Evolutionary conservation across 1,140 invertebrate species (phyloP), one percentile per base, ranked within the genome.

Genomic region (Hycleus phaleratus): DNA sequence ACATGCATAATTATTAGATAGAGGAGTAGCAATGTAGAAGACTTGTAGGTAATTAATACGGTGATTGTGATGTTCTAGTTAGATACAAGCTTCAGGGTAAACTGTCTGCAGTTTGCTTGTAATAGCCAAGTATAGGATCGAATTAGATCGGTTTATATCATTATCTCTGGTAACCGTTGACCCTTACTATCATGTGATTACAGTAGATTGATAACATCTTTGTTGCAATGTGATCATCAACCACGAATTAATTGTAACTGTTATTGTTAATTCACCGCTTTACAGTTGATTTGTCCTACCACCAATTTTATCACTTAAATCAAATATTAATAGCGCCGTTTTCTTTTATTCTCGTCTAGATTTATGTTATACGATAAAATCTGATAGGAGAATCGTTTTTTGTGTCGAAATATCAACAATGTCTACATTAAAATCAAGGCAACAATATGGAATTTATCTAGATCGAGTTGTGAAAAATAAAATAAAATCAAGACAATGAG

Each of bases 61-160:
- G 48, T 46, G 59, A 32, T 32, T 5, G 55, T 57, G 59, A 60
- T 60, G 46, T 40, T 38, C 53, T 45, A 48, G 54, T 48, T 44
- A 55, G 58, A 59, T 59, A 59, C 12, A 38, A 32, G 44, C 51
- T 32, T 4, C 32, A 32, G 7, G 32, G 12, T 26, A 42, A 51
- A 44, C 52, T 26, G 43, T 46, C 52, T 38, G 26, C 56, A 43
- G 51, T 58, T 49, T 49, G 26, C 58, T 32, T 59, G 49, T 51
- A 59, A 59, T 59, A 59, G 58, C 58, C 50, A 38, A 47, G 50
- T 43, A 46, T 32, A 32, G 32, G 32, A 32, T 32, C 43, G 32
- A 62, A 62, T 62, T 62, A 62, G 60, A 62, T 62, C 56, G 56
- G 60, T 49, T 62, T 62, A 62, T 62, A 51, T 59, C 60, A 62